phyloP scores from a whole-genome alignment of 1,140 invertebrate species.

The Cataglyphis hispanica region DNA sequence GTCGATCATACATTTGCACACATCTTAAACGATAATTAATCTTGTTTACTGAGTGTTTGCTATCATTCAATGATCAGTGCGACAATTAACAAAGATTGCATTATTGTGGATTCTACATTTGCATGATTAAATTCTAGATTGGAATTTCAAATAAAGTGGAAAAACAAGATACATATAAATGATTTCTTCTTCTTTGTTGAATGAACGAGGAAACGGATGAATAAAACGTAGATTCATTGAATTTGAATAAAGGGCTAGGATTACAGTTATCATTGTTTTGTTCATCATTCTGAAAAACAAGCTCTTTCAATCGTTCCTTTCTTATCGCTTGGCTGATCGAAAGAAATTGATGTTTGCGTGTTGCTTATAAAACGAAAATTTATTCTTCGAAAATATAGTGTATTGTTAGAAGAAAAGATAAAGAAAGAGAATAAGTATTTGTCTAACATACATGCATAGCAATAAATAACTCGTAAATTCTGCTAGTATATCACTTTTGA shows the following conservation, averaged over 20 bases:
- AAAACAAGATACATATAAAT: not conserved
- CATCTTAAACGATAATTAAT: not conserved
- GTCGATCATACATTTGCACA: not conserved
- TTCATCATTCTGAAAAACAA: not conserved
- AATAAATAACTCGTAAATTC: conserved; percentile 4
- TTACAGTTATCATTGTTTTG: not conserved
- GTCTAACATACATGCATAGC: not conserved
- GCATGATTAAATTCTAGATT: conserved; percentile 41
- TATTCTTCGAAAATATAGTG: no score
- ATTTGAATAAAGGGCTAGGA: not conserved
- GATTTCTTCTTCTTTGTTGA: conserved; percentile 23
- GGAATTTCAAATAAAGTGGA: not conserved
- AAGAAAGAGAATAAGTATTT: not conserved
- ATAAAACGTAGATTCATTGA: not conserved
- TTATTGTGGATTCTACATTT: conserved; percentile 21
- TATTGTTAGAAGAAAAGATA: not conserved
- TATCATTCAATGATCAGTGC: not conserved
- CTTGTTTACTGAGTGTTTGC: not conserved
- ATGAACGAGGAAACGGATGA: not conserved
- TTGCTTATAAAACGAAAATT: not conserved
- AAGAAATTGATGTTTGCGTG: conserved; percentile 1
- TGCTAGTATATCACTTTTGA: not conserved
- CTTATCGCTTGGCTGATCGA: not conserved
- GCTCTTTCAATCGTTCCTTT: not conserved
- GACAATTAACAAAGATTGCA: not conserved